Evolutionary conservation across 2,888 invertebrate genomes (phyloP), one percentile per base, ranked within the genome.

Genomic region (Xanthostigma xanthostigma): DNA sequence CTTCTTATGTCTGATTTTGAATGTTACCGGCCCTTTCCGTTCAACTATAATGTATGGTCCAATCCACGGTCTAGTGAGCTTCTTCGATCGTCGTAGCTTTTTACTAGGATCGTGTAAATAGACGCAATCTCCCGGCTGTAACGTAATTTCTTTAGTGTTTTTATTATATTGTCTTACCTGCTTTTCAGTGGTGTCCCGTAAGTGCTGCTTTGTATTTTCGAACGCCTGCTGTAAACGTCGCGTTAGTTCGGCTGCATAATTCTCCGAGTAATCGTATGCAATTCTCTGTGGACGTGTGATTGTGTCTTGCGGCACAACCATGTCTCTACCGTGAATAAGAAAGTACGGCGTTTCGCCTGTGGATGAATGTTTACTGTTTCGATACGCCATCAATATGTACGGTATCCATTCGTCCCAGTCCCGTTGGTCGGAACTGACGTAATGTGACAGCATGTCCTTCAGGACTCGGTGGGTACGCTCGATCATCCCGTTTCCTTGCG

Each of bases 401-500:
- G 59, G 58, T 34, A 62, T n/a, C 54, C 55, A 55, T 14, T 51
- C 37, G 41, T 62, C 61, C 60, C 59, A 62, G 42, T 59, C 54
- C n/a, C 41, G 17, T 12, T 56, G 54, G 9, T 56, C 46, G 39
- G 54, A 41, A 0, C 44, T 17, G 1, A 61, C 53, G 41, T 56
- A 60, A 43, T 60, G 58, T 3, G 56, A 53, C 3, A 62, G 36
- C 45, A 54, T 54, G 27, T 57, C 55, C 44, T 55, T 59, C 1
- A 63, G 42, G 2, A 53, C 51, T 41, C 59, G 45, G 36, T 62
- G 62, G 37, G 55, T 51, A 38, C 62, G 36, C 46, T 63, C 62
- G 0, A 63, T 50, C 37, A 56, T 49, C 3, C 60, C 62, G 43
- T 64, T 64, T 2, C 55, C 45, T n/a, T 53, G 51, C 8, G 62